A percentile compares a stretch with the other conserved stretches of the same genome.
phyloP scores from a whole-genome alignment of 2,113 vertebrate species.

The Microtus montanus region DNA sequence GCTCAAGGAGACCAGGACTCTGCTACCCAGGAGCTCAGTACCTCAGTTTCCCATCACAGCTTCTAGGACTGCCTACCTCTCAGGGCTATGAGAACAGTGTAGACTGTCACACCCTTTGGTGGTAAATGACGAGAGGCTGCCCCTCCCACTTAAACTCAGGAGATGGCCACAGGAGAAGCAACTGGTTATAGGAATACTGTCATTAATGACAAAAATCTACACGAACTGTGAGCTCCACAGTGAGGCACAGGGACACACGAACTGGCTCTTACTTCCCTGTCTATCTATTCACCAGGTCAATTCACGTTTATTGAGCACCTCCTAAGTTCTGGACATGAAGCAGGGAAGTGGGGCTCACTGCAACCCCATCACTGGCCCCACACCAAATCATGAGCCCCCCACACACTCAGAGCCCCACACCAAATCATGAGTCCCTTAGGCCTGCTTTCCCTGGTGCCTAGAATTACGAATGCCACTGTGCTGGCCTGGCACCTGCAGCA shows the following conservation, averaged over 20 bases:
- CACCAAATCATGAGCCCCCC: background rate
- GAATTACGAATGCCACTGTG: background rate
- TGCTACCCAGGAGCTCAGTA: background rate
- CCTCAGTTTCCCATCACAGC: background rate
- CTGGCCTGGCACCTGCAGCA: background rate
- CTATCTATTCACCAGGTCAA: fast-evolving
- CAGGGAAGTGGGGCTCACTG: fast-evolving
- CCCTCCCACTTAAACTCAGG: fast-evolving
- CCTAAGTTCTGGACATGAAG: fast-evolving
- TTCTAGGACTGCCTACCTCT: background rate
- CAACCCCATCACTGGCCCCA: background rate
- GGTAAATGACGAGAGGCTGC: no score
- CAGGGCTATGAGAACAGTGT: fast-evolving
- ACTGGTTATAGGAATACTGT: fast-evolving
- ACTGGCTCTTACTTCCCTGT: fast-evolving
- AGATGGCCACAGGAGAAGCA: fast-evolving
- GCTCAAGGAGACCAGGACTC: background rate
- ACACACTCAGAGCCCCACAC: no score
- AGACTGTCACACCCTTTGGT: fast-evolving
- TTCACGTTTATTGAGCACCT: fast-evolving
- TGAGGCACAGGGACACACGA: fast-evolving
- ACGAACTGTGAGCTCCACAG: fast-evolving
- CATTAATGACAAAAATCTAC: fast-evolving
- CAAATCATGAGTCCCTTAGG: background rate
- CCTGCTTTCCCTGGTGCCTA: background rate